Percentiles rank a stretch among this genome's conserved stretches.
These are phyloP conservation scores for Sapajus apella DNA, from an alignment of 2,113 vertebrate species.

Conservation along the genomic window DNA sequence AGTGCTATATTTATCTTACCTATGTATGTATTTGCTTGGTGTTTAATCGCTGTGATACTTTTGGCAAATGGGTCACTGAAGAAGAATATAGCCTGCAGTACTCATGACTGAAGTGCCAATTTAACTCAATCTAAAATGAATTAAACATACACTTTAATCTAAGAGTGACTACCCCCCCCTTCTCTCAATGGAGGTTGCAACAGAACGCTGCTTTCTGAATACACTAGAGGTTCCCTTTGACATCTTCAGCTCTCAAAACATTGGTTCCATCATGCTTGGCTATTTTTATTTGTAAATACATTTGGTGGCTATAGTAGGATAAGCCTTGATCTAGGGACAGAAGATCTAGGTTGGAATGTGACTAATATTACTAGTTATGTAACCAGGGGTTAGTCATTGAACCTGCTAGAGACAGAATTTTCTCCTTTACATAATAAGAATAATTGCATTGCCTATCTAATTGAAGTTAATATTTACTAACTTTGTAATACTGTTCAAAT, in stretches of 20 bases:
- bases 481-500: not conserved
- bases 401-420: not conserved
- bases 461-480: slow-evolving; percentile 6
- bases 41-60: slow-evolving; percentile 32
- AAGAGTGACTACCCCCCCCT: not conserved
- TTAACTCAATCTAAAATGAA: slow-evolving; percentile 16
- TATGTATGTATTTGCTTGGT: slow-evolving; percentile 22
- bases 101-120: not conserved
- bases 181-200: not conserved
- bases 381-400: not conserved
- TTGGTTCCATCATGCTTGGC: not conserved
- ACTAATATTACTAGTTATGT: not conserved
- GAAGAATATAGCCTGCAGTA: not conserved
- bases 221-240: not conserved
- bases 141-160: slow-evolving; percentile 29
- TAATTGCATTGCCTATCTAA: not conserved
- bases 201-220: not conserved
- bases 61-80: slow-evolving; percentile 7
- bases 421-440: slow-evolving; percentile 29
- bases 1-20: slow-evolving; percentile 48
- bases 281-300: slow-evolving; percentile 28
- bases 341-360: not conserved
- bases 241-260: not conserved
- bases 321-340: not conserved
- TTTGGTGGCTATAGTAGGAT: not conserved